phyloP scores from a whole-genome alignment of 2,797 vertebrate species.

The Eospalax fontanierii region DNA sequence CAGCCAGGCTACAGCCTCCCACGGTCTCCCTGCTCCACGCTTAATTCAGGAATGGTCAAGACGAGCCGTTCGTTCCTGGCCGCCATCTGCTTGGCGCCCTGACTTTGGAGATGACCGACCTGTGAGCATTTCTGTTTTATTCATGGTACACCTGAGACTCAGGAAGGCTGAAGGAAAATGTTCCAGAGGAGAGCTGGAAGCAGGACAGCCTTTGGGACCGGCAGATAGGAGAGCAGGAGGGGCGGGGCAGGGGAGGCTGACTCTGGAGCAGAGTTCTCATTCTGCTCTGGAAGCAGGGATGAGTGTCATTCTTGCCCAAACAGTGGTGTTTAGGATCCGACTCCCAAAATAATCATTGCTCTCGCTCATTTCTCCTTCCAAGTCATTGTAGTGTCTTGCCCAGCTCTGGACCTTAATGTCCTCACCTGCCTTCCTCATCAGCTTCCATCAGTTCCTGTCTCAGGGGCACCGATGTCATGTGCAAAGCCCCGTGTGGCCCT shows the following conservation, averaged over 20 bases:
- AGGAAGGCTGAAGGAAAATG: neutral
- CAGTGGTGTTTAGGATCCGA: neutral
- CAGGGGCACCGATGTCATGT: rapidly evolving
- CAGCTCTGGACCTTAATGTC: no score
- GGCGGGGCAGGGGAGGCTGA: neutral
- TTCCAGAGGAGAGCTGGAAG: neutral
- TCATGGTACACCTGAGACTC: neutral
- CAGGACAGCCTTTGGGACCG: neutral
- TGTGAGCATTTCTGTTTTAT: neutral
- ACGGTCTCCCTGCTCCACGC: neutral
- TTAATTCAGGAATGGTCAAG: neutral
- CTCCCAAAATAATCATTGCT: neutral
- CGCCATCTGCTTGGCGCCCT: rapidly evolving
- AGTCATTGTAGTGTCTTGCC: neutral
- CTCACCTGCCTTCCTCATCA: rapidly evolving
- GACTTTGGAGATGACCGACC: neutral
- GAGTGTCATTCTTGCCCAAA: neutral
- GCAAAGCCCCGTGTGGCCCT: rapidly evolving
- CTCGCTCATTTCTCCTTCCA: neutral
- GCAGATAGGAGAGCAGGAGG: neutral
- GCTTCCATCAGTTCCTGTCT: rapidly evolving
- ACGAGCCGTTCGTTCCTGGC: rapidly evolving
- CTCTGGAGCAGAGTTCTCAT: neutral
- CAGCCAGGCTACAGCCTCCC: neutral
- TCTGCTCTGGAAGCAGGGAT: neutral